Evolutionary conservation across 1,140 invertebrate species (phyloP), one percentile per base, ranked within the genome.

Genomic region (Drosophila littoralis): DNA sequence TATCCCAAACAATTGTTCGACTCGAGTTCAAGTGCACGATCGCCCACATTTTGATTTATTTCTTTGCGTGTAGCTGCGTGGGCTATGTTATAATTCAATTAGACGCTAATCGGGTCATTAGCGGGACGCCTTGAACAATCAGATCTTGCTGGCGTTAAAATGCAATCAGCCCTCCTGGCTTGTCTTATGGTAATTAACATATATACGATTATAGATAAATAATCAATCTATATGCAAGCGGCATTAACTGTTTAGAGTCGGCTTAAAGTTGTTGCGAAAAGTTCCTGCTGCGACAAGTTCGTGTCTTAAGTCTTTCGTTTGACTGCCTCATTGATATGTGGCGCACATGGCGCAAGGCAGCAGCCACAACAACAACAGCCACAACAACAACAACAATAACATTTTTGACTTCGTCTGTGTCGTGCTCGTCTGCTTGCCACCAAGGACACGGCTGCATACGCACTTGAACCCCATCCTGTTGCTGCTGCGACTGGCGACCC

Each of bases 191-290:
- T 45, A 84, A 75, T 79, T 60, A n/a, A n/a, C n/a, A n/a, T n/a
- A 58, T 58, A n/a, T 32, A 9, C 54, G 74, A 57, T 64, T 60
- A 38, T 71, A 75, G 63, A 71, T 75, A 77, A 86, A 77, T 77
- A 88, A 79, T 88, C 83, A 86, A 86, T 86, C 79, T 88, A 86
- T 86, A 86, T 86, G 83, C 83, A 67, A 72, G 79, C 43, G 69
- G 77, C 69, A 80, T 81, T 84, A 81, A 65, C 2, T 57, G 74
- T 79, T 84, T 85, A 81, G 65, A 85, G 83, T 66, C 84, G 69
- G 55, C 69, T 82, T 85, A 82, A 75, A 59, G 51, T 48, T 50
- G 38, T 48, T 45, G 71, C 36, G 75, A 88, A 75, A 74, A 81
- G 84, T 88, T 88, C 84, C 84, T 88, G 84, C 55, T 89, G 69